phyloP scores from a whole-genome alignment of 2,113 vertebrate species.

The Lontra canadensis region DNA sequence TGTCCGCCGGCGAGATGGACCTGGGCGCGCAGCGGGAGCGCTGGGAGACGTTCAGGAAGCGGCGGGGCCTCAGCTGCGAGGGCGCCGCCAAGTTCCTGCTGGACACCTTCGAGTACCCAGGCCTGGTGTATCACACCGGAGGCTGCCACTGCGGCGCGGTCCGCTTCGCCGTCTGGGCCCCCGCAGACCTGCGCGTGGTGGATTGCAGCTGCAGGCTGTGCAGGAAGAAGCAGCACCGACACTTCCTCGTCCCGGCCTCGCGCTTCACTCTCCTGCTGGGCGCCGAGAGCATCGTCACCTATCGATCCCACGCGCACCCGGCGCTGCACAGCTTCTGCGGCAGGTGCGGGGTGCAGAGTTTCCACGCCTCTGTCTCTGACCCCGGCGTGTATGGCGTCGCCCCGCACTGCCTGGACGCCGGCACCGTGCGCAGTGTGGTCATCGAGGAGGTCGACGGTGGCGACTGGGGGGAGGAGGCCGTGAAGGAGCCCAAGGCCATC shows the following conservation, averaged over 20 bases:
- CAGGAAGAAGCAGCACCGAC: background rate
- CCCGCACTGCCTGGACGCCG: background rate
- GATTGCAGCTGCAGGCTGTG: constrained; percentile 15
- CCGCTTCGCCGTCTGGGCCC: background rate
- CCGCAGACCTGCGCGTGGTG: background rate
- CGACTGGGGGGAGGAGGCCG: background rate
- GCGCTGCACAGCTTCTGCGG: constrained; percentile 24
- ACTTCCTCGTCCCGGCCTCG: background rate
- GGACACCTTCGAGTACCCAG: background rate
- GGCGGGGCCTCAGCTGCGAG: background rate
- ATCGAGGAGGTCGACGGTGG: background rate
- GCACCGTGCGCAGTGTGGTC: background rate
- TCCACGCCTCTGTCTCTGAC: background rate
- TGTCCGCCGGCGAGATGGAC: background rate
- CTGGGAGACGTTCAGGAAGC: background rate
- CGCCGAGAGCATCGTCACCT: background rate
- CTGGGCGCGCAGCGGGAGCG: background rate
- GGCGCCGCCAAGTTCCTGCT: constrained; percentile 5
- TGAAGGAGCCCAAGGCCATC: background rate
- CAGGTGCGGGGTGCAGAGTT: background rate
- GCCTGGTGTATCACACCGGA: background rate
- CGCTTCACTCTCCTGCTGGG: constrained; percentile 18
- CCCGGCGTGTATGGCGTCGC: background rate
- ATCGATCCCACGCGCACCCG: background rate
- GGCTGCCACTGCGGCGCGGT: constrained; percentile 15